Conservation (phyloP, 2,113 vertebrate genomes). For the Erpornis zantholeuca region DNA sequence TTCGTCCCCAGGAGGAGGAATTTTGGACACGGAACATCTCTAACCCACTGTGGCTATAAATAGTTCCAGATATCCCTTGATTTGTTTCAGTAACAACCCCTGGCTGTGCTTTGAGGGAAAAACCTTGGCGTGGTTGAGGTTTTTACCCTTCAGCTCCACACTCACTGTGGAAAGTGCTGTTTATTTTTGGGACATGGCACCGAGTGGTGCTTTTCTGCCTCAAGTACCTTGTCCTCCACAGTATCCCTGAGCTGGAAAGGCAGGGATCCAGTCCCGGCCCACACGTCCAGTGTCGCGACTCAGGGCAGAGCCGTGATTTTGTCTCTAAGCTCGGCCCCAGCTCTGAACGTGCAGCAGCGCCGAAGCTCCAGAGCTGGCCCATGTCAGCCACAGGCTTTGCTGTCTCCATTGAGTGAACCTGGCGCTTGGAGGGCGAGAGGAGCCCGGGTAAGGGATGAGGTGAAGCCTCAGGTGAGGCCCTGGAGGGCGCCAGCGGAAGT, state of each 20-base stretch:
- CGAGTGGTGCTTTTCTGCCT: rapidly evolving
- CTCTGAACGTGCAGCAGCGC: background rate
- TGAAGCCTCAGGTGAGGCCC: rapidly evolving
- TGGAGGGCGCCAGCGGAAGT: rapidly evolving
- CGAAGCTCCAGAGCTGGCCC: background rate
- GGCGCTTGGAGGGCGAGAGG: no score
- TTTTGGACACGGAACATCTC: background rate
- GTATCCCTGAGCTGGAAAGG: rapidly evolving
- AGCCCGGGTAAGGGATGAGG: background rate
- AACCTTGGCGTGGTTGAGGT: rapidly evolving
- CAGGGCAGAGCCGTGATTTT: background rate
- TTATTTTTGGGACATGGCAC: rapidly evolving
- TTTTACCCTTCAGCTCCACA: background rate
- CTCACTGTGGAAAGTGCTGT: background rate
- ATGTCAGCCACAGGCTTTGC: background rate
- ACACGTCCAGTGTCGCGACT: rapidly evolving
- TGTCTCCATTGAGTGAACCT: background rate
- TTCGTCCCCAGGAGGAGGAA: background rate
- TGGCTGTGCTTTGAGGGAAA: background rate
- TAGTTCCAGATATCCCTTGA: background rate
- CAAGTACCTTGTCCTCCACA: background rate
- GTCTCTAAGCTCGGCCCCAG: background rate
- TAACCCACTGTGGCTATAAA: background rate
- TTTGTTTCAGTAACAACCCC: background rate
- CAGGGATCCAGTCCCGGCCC: background rate